Conservation (phyloP, 2,888 invertebrate species). For the Cataglyphis altisquamis region DNA sequence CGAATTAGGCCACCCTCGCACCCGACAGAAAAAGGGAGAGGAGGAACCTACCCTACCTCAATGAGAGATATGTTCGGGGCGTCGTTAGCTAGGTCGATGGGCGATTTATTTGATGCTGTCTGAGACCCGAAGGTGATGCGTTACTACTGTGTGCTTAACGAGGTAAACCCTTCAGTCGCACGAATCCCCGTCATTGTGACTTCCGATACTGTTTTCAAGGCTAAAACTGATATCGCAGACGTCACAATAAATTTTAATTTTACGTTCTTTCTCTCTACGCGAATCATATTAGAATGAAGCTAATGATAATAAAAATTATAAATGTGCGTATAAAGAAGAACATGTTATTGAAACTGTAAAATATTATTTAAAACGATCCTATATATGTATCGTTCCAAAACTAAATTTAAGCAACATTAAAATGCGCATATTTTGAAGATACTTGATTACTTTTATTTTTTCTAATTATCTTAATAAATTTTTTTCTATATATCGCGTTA, state of each 20-base stretch:
- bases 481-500: background rate
- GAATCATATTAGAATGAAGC: background rate
- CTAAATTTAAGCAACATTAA: too few relatives aligned
- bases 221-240: background rate
- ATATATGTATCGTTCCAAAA: too few relatives aligned
- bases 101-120: slow-evolving; percentile 57
- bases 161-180: slow-evolving; percentile 27
- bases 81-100: slow-evolving; percentile 75
- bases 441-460: too few relatives aligned
- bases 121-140: slow-evolving; percentile 28
- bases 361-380: too few relatives aligned
- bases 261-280: background rate
- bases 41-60: slow-evolving; percentile 82
- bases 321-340: too few relatives aligned
- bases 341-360: too few relatives aligned
- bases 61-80: slow-evolving; percentile 79
- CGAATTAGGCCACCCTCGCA: slow-evolving; percentile 81
- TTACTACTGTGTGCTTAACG: slow-evolving; percentile 41
- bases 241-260: background rate
- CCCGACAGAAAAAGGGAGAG: slow-evolving; percentile 74
- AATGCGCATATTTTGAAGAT: too few relatives aligned
- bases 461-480: too few relatives aligned
- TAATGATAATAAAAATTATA: background rate
- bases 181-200: slow-evolving; percentile 17
- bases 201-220: background rate